These are phyloP conservation scores for Escarpia spicata DNA, from an alignment of 2,888 invertebrate genomes.

Conservation along the genomic window DNA sequence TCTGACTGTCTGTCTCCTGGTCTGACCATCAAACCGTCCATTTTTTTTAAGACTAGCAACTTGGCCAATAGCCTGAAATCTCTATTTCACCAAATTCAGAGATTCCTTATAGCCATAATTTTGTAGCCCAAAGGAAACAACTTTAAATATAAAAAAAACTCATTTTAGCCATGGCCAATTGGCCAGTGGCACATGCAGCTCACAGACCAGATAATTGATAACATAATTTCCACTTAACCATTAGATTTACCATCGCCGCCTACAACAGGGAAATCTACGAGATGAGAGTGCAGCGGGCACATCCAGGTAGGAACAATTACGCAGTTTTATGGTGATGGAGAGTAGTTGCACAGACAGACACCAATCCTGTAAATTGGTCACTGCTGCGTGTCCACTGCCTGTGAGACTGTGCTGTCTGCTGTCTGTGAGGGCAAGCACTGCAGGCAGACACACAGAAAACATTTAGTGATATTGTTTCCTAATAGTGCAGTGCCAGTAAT, in stretches of 20 bases:
- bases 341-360: background rate
- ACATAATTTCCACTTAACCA: background rate
- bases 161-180: background rate
- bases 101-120: no score
- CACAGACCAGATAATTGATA: background rate
- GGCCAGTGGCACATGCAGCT: background rate
- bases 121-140: no score
- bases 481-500: background rate
- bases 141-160: no score
- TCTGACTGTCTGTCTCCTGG: background rate
- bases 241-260: background rate
- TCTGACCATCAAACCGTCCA: background rate
- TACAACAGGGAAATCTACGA: background rate
- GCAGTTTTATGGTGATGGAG: conserved; percentile 16
- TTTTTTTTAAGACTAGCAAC: no score
- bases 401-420: background rate
- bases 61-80: no score
- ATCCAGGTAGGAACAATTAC: conserved; percentile 16
- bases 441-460: background rate
- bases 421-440: background rate
- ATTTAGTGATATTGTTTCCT: background rate
- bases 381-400: background rate
- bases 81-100: no score
- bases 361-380: background rate
- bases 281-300: background rate